phyloP scores from a whole-genome alignment of 2,888 invertebrate genomes.

The Hymenopus coronatus region DNA sequence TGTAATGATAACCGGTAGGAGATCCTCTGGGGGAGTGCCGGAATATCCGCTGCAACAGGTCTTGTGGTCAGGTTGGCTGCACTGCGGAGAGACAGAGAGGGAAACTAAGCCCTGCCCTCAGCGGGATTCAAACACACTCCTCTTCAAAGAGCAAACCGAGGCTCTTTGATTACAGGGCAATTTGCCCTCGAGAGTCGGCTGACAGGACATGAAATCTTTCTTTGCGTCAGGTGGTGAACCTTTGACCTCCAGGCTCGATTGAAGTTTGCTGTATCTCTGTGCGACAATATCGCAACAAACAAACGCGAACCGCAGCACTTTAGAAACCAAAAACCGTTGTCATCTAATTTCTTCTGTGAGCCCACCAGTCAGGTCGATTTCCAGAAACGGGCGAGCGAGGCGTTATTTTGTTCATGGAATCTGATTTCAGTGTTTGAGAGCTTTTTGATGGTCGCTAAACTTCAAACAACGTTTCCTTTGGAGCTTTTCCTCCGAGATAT shows the following conservation, averaged over 20 bases:
- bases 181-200: background rate
- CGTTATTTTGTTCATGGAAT: background rate
- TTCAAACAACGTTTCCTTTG: too few relatives aligned
- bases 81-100: background rate
- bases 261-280: background rate
- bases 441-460: too few relatives aligned
- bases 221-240: background rate
- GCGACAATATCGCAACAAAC: background rate
- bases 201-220: background rate
- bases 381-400: background rate
- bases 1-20: background rate
- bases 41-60: background rate
- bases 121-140: background rate
- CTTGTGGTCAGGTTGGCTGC: background rate
- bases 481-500: too few relatives aligned
- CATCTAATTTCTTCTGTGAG: background rate
- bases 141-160: background rate
- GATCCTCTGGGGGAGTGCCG: background rate
- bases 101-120: background rate
- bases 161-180: background rate
- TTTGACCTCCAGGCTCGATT: background rate
- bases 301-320: background rate
- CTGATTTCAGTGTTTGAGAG: background rate
- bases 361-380: too few relatives aligned
- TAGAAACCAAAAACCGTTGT: background rate